A percentile compares a stretch with the other conserved stretches of the same genome.
phyloP scores from a whole-genome alignment of 2,888 invertebrate species.

The Tigriopus californicus region DNA sequence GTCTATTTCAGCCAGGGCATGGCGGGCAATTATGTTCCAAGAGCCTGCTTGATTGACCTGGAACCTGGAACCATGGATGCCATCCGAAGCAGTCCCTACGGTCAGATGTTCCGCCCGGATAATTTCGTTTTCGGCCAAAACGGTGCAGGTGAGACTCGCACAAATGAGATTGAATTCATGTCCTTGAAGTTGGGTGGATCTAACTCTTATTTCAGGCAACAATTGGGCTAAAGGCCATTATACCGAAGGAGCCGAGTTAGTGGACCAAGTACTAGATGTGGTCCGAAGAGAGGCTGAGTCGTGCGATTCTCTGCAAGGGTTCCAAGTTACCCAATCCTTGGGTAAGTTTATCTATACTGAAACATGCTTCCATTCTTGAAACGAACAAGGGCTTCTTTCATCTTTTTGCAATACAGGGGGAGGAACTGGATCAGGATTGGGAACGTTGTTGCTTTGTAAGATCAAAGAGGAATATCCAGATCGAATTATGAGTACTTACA shows the following conservation, averaged over 20 bases:
- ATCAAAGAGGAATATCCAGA: constrained; percentile 36
- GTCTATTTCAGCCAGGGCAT: constrained; percentile 33
- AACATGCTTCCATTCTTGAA: background rate
- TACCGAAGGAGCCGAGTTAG: constrained; percentile 54
- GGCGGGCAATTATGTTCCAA: constrained; percentile 49
- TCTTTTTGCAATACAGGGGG: constrained; percentile 33
- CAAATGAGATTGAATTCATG: too few relatives aligned
- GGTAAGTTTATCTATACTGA: background rate
- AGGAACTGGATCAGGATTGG: constrained; percentile 35
- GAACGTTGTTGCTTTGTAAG: constrained; percentile 33
- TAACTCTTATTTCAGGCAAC: constrained; percentile 34
- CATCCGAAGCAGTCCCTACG: background rate
- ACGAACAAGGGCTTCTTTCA: constrained; percentile 24
- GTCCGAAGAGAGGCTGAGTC: constrained; percentile 34
- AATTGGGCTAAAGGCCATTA: constrained; percentile 47
- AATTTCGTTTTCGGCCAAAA: constrained; percentile 48
- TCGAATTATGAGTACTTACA: constrained; percentile 34
- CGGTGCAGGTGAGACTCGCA: constrained; percentile 49
- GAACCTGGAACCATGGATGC: constrained; percentile 24
- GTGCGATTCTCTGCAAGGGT: constrained; percentile 30
- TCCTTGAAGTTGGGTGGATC: too few relatives aligned
- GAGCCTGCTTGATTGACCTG: constrained; percentile 63
- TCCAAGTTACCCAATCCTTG: background rate
- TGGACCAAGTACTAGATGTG: constrained; percentile 35
- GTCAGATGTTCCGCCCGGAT: background rate